These are phyloP conservation scores for Amazona ochrocephala DNA, from an alignment of 2,797 vertebrate genomes.

Conservation along the genomic window DNA sequence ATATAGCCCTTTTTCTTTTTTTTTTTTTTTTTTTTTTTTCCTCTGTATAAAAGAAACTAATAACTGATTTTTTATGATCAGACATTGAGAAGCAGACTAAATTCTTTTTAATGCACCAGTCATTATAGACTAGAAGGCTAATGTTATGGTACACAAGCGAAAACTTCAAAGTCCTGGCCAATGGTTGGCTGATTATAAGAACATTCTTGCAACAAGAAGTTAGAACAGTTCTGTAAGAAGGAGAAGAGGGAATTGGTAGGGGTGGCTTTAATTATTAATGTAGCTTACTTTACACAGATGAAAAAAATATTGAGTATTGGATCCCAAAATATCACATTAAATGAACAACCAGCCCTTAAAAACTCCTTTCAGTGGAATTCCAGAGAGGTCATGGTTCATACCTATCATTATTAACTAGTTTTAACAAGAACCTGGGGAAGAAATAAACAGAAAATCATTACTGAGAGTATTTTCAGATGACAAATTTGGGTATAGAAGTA, in stretches of 20 bases:
- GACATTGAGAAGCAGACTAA: background rate
- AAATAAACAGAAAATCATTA: background rate
- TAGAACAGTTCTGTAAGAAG: background rate
- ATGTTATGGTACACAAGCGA: background rate
- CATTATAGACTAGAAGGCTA: background rate
- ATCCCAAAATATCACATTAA: background rate
- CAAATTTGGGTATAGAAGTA: background rate
- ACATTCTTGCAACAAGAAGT: background rate
- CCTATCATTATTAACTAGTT: background rate
- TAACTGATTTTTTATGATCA: background rate
- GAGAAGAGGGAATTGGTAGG: background rate
- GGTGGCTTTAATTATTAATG: background rate
- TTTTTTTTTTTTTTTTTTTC: background rate
- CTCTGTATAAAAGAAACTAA: background rate
- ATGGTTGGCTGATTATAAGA: background rate
- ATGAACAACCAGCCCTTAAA: background rate
- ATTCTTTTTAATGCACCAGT: background rate
- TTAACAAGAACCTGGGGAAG: background rate
- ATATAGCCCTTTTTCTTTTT: accelerated
- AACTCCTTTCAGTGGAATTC: background rate
- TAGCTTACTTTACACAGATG: background rate
- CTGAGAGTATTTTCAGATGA: background rate
- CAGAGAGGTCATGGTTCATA: background rate
- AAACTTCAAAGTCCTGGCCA: background rate
- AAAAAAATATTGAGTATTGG: background rate